Evolutionary conservation across 2,113 vertebrate species (phyloP), one percentile per base, ranked within the genome.

Genomic region (Nerophis ophidion): DNA sequence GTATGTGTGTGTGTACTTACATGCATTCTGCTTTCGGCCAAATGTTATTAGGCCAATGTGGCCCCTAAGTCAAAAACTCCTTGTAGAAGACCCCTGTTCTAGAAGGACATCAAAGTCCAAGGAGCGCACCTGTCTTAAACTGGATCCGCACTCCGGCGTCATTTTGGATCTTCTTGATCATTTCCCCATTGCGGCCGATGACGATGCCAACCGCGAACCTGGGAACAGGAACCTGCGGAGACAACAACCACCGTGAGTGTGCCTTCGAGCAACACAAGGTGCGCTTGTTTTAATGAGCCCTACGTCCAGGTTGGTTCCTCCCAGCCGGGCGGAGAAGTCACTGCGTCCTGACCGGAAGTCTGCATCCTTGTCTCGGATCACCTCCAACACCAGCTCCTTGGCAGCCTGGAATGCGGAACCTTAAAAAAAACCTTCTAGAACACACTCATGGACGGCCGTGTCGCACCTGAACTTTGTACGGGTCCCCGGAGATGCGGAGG

Each of bases 111-210:
- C 48, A 5, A 9, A 49, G 6, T 49, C 48, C 48, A 13, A 33
- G 5, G 10, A 46, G 57, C 90, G 71, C 69, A 97, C 95, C 95
- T 92, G 95, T 91, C 87, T 95, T 98, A 80, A 98, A 98, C 85
- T 98, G 95, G 88, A 97, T 93, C 69, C 95, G 88, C 80, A 98
- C 95, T 8, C 94, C 93, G 5, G 95, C 94, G 40, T 97, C 95
- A 5, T 92, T 96, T 85, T 98, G 94, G 82, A 98, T 96, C 88
- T 97, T 98, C 79, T 95, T 98, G 74, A 98, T 96, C 95, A 96
- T 98, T 58, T 97, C 95, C 66, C 95, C 94, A 6, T 95, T 98
- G 86, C 95, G 91, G 82, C 94, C 94, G 68, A 97, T 98, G 61
- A 98, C 94, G 44, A 98, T 97, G 59, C 95, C 95, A 19, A 98